Conservation (phyloP, 2,113 vertebrate species). For the Pseudopipra pipra region DNA sequence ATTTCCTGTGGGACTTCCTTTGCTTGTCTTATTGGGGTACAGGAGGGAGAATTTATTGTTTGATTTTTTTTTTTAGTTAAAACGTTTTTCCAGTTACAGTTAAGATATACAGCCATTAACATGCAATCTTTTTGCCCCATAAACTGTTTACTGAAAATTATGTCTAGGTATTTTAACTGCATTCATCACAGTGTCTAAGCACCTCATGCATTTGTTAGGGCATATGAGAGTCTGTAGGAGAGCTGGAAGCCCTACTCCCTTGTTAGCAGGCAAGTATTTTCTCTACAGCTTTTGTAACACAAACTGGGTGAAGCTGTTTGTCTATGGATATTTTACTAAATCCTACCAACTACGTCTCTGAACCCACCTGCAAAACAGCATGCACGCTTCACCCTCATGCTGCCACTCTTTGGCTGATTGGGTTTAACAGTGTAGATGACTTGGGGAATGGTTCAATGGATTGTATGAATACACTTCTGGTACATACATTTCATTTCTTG, state of each 20-base stretch:
- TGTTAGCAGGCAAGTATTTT: conserved; percentile 7
- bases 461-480: background rate
- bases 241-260: background rate
- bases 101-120: conserved; percentile 35
- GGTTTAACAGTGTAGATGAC: background rate
- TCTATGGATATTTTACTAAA: background rate
- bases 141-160: background rate
- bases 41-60: background rate
- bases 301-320: conserved; percentile 29
- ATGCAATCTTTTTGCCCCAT: conserved; percentile 16
- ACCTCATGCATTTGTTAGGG: conserved; percentile 11
- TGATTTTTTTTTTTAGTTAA: background rate
- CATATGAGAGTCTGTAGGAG: background rate
- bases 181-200: background rate
- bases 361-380: conserved; percentile 38
- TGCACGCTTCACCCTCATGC: conserved; percentile 32
- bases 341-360: background rate
- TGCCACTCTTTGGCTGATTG: conserved; percentile 40
- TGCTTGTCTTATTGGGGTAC: background rate
- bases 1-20: background rate
- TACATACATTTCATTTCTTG: conserved; percentile 18
- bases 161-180: conserved; percentile 37
- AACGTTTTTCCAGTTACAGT: background rate
- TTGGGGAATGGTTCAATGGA: conserved; percentile 3
- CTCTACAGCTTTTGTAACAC: background rate